Evolutionary conservation across 2,113 vertebrate genomes (phyloP), one percentile per base, ranked within the genome.

Genomic region (Equus przewalskii): DNA sequence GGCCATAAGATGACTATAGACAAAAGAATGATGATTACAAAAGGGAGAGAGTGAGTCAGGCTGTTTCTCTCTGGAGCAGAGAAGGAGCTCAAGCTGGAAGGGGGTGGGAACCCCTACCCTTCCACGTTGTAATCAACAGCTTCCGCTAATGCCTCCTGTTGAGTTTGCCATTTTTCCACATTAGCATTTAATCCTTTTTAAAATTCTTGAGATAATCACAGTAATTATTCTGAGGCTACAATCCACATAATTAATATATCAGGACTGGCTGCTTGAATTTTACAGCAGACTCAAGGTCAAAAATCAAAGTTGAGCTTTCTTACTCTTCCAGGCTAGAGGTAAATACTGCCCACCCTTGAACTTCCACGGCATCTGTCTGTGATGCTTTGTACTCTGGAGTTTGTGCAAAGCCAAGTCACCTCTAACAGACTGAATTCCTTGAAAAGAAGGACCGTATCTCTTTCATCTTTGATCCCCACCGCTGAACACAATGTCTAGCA

Each of bases 161-260:
- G 56, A 89, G 65, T 75, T 22, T 97, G 84, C 80, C 65, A 79
- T 83, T 91, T 91, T 84, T 84, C 70, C 46, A 83, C 72, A 96
- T 78, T 94, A 89, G 62, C 67, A 82, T 94, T 96, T 89, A 85
- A 69, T 60, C 46, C 28, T 94, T 92, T 94, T 95, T 28, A 89
- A 97, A 97, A 91, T 94, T 97, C 87, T 96, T 95, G 67, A 97
- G 58, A 89, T 92, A 94, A 92, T 95, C 83, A 96, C 49, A 89
- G 84, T 89, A 96, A 94, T 97, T 88, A 96, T 82, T 92, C 54
- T 46, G 72, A 95, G 62, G 87, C 87, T 89, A 89, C 36, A 85
- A 60, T 96, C 33, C 83, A 82, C 78, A 97, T 97, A 89, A 97
- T 88, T 96, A 89, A 91, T 67, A 60, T 72, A 96, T 95, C 87